Evolutionary conservation across 23 tunicate genomes (phyloP).

Genomic region (Halocynthia roretzi): DNA sequence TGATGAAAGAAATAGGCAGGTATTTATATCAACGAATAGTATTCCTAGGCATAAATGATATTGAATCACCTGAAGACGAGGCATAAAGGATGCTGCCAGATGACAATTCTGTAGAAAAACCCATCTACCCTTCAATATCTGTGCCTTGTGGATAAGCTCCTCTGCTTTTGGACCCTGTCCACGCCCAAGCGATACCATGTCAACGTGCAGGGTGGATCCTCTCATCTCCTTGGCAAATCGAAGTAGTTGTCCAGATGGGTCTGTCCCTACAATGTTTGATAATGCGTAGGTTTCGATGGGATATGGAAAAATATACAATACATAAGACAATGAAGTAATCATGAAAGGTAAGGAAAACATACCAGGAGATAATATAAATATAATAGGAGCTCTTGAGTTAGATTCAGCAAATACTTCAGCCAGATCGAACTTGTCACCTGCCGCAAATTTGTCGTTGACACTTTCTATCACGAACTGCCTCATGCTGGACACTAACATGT

Average conservation of each 20-base stretch:
- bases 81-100: conserved; percentile 95
- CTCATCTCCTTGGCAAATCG: conserved; percentile 81
- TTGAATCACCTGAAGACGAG: conserved; percentile 64
- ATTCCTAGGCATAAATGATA: neutral
- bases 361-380: conserved; percentile 92
- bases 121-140: conserved; percentile 94
- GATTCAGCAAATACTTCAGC: conserved; percentile 54
- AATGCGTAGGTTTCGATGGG: neutral
- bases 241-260: conserved; percentile 84
- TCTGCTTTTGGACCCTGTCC: conserved; percentile 98
- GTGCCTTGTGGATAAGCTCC: conserved; percentile 84
- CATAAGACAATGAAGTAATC: neutral
- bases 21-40: neutral
- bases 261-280: conserved; percentile 44
- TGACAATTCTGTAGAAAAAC: conserved; percentile 96
- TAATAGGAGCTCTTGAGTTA: conserved; percentile 61
- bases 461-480: conserved; percentile 45
- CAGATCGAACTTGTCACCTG: conserved; percentile 47
- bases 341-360: neutral
- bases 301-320: neutral
- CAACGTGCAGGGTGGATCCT: conserved; percentile 84
- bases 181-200: conserved; percentile 93
- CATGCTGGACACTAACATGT: conserved; percentile 50
- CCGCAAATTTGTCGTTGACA: conserved; percentile 56
- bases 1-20: neutral